A percentile compares a stretch with the other conserved stretches of the same genome.
Conservation (phyloP, 1,140 invertebrate species). For the Agrilus planipennis region DNA sequence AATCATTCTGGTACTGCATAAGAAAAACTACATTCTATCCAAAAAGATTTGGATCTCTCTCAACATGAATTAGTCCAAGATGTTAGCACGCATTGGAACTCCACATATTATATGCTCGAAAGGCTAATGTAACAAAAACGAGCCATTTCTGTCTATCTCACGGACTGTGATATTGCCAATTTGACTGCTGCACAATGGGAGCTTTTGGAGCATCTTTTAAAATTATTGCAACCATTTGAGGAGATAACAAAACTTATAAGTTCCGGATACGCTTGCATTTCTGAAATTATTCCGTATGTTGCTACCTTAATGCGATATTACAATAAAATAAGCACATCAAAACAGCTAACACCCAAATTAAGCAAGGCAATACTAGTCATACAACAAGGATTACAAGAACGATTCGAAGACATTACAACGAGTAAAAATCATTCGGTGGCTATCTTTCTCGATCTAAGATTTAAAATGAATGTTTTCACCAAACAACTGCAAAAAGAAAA, state of each 20-base stretch:
- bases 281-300: conserved; percentile 12
- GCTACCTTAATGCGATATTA: conserved; percentile 6
- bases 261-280: conserved; percentile 7
- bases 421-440: background rate
- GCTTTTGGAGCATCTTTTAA: conserved; percentile 9
- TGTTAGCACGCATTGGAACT: conserved; percentile 12
- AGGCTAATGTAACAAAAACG: conserved; percentile 11
- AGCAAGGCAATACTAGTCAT: no score
- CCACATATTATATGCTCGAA: conserved; percentile 12
- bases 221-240: conserved; percentile 13
- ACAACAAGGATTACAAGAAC: background rate
- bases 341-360: no score
- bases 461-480: no score
- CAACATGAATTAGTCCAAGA: conserved; percentile 12
- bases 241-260: conserved; percentile 15
- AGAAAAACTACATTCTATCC: background rate
- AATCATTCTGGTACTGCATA: conserved; percentile 5
- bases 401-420: background rate
- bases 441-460: background rate
- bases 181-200: conserved; percentile 8
- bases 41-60: conserved; percentile 1
- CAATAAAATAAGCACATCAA: conserved; percentile 2
- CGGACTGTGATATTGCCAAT: conserved; percentile 5
- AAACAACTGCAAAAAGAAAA: no score
- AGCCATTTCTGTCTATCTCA: conserved; percentile 6